Evolutionary conservation across 1,140 invertebrate species (phyloP).

Genomic region (Macrotrachela quadricornifera): DNA sequence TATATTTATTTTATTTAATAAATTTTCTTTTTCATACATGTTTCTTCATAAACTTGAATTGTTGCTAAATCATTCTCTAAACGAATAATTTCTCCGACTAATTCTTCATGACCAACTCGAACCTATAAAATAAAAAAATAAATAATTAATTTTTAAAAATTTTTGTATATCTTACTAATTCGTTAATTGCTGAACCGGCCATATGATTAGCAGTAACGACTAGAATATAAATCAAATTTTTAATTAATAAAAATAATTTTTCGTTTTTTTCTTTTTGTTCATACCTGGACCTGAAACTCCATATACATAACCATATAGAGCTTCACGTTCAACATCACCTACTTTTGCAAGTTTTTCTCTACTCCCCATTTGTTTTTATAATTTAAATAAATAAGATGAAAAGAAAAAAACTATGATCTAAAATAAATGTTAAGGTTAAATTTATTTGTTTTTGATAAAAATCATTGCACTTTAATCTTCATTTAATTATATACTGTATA

Average conservation of each 20-base stretch:
- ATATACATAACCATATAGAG: slow-evolving; percentile 72
- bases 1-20: background rate
- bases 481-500: no score
- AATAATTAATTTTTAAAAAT: no score
- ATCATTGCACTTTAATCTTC: no score
- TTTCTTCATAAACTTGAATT: slow-evolving; percentile 98
- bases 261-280: no score
- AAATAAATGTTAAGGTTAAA: no score
- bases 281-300: slow-evolving; percentile 86
- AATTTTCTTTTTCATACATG: slow-evolving; percentile 33
- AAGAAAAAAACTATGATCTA: no score
- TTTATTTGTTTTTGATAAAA: no score
- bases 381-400: no score
- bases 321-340: slow-evolving; percentile 44
- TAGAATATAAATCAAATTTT: slow-evolving; percentile 39
- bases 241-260: background rate
- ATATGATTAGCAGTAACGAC: slow-evolving; percentile 96
- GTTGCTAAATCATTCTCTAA: slow-evolving; percentile 97
- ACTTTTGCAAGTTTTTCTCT: background rate
- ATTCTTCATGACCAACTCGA: slow-evolving; percentile 84
- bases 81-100: slow-evolving; percentile 97
- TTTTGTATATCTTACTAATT: slow-evolving; percentile 45
- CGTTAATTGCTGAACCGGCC: slow-evolving; percentile 99
- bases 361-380: no score
- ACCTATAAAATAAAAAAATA: slow-evolving; percentile 20